Evolutionary conservation across 2,797 vertebrate genomes (phyloP), one percentile per base, ranked within the genome.

Genomic region (Remorina albescens): DNA sequence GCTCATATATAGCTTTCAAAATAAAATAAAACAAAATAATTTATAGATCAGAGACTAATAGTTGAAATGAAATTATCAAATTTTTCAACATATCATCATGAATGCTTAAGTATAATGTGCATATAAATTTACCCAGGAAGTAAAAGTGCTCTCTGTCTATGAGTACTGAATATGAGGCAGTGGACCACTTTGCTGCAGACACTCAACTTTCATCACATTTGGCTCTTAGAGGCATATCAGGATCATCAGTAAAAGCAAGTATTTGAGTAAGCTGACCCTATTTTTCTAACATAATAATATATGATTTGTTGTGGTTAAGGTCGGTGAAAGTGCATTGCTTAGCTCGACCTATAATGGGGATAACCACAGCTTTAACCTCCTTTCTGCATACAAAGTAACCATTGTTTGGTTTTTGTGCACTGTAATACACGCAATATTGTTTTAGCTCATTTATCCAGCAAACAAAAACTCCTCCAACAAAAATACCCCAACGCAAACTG

Each of bases 391-490:
- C 46, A 41, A 36, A 23, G 19, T 44, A 12, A 32, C 23, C 28
- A 54, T 55, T 34, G 56, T 67, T 59, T 34, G 26, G 5, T 39
- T 39, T 39, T 36, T 42, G 37, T 66, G 50, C 18, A 26, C 32
- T 41, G 23, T 61, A 26, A 59, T 51, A 2, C 34, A 37, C 26
- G 26, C 9, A 64, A 49, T 63, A 50, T 63, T 54, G 49, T 28
- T 75, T 55, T 55, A 51, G 8, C 21, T 61, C 49, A 67, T 67
- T 67, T 46, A 37, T 60, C 36, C 44, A 39, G 18, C 23, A 68
- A 62, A 72, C 76, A 71, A 70, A 71, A 67, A 62, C 26, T 42
- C 36, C 3, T 42, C 71, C 67, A 74, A 56, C 36, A 67, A 71
- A 71, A 71, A 58, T 36, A 49, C 25, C 10, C 18, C 2, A 10